Conservation (phyloP, 2,113 vertebrate genomes). For the Gallinago jamesoni region DNA sequence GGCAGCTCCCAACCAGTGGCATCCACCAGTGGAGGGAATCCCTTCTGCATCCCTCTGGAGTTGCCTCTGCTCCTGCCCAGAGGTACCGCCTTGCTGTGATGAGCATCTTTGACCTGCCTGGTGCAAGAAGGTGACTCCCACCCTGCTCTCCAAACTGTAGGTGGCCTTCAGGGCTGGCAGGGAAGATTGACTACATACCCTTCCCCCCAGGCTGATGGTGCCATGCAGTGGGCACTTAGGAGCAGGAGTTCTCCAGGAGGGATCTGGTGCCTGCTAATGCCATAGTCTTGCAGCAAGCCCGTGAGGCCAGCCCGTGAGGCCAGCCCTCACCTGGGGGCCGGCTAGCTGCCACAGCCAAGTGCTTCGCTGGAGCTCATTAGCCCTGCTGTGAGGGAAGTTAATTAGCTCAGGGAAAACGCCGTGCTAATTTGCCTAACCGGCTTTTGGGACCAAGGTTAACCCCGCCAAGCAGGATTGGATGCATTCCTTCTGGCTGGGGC, state of each 20-base stretch:
- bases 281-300: neutral
- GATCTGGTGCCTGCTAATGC: neutral
- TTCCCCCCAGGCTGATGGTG: accelerated
- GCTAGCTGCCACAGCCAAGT: neutral
- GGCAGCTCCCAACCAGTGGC: neutral
- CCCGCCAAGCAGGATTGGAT: neutral
- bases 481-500: neutral
- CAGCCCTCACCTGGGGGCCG: neutral
- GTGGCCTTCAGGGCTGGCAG: neutral
- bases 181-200: accelerated
- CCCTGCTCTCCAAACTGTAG: accelerated
- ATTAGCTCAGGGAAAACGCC: conserved; percentile 32
- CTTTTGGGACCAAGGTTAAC: conserved; percentile 36
- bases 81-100: neutral
- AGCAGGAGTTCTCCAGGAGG: accelerated
- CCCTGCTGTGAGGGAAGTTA: conserved; percentile 48
- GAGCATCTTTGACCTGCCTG: neutral
- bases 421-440: conserved; percentile 58
- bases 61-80: neutral
- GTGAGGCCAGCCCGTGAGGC: neutral
- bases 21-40: neutral
- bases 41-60: neutral
- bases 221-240: accelerated
- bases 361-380: conserved; percentile 44
- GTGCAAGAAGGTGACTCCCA: neutral